Evolutionary conservation across 2,888 invertebrate species (phyloP), one percentile per base, ranked within the genome.

Genomic region (Erannis defoliaria): DNA sequence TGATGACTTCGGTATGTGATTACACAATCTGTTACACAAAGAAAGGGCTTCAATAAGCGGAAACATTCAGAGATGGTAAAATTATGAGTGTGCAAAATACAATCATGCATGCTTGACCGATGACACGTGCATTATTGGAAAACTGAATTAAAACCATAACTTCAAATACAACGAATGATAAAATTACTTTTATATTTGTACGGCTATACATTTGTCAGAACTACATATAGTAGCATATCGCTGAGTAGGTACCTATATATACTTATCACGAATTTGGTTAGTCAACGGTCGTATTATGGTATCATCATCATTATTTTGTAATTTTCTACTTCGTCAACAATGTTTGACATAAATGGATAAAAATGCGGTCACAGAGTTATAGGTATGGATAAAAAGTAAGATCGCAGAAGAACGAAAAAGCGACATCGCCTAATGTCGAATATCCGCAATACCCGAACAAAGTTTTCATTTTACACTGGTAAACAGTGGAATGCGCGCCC

Each of bases 131-230:
- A 50, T 40, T 40, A 64, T 46, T 51, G 45, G 55, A 57, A 53
- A 57, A 51, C 14, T 35, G 51, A 54, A 55, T 48, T 23, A 65
- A 56, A 64, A 26, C 26, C 55, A 61, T 66, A 55, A 42, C 59
- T 50, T 37, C 16, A 37, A 33, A 33, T 33, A 26, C 26, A 6
- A 26, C 26, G 26, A 26, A 26, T 26, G 26, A 4, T 26, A 26
- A 1, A 26, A 5, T 26, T 26, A 26, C 26, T 26, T 26, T 6
- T 26, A 0, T 26, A n/a, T n/a, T n/a, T n/a, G n/a, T n/a, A n/a
- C n/a, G n/a, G n/a, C n/a, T n/a, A n/a, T n/a, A n/a, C n/a, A n/a
- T n/a, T n/a, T n/a, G n/a, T n/a, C n/a, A n/a, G n/a, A n/a, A n/a
- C n/a, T n/a, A n/a, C n/a, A n/a, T n/a, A n/a, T n/a, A n/a, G n/a